Percentiles rank a stretch among this genome's conserved stretches.
Evolutionary conservation across 2,797 vertebrate genomes (phyloP).

Genomic region (Paramormyrops hopkinsi): DNA sequence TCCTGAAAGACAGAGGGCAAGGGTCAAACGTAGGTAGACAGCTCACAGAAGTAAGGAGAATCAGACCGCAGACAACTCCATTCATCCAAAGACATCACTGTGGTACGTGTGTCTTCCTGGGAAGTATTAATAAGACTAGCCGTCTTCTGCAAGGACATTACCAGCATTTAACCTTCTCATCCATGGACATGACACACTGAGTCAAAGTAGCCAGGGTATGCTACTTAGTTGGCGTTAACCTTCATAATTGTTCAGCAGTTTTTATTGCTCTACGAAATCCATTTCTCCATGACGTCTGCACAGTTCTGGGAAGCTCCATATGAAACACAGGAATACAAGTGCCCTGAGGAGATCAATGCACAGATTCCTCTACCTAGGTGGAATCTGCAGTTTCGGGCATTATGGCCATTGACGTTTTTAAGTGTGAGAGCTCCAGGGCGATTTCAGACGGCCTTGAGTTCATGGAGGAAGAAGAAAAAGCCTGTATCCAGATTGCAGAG

Average conservation of each 20-base stretch:
- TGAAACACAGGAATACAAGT: background rate
- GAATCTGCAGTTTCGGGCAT: background rate
- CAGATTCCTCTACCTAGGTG: background rate
- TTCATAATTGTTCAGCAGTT: background rate
- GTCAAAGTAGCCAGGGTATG: background rate
- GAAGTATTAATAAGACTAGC: background rate
- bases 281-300: background rate
- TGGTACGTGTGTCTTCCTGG: background rate
- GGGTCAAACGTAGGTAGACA: background rate
- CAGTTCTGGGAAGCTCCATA: background rate
- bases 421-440: background rate
- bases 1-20: constrained; percentile 59
- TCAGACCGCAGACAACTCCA: background rate
- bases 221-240: background rate
- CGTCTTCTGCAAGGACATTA: background rate
- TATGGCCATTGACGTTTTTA: background rate
- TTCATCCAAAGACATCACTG: background rate
- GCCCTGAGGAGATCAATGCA: background rate
- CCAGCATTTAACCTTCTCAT: background rate
- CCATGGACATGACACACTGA: background rate
- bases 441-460: background rate
- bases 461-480: background rate
- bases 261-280: background rate
- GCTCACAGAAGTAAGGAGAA: background rate
- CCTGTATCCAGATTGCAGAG: background rate